Percentiles rank a stretch among this genome's conserved stretches.
These are phyloP conservation scores for Campoletis raptor DNA, from an alignment of 2,888 invertebrate species.

Conservation along the genomic window DNA sequence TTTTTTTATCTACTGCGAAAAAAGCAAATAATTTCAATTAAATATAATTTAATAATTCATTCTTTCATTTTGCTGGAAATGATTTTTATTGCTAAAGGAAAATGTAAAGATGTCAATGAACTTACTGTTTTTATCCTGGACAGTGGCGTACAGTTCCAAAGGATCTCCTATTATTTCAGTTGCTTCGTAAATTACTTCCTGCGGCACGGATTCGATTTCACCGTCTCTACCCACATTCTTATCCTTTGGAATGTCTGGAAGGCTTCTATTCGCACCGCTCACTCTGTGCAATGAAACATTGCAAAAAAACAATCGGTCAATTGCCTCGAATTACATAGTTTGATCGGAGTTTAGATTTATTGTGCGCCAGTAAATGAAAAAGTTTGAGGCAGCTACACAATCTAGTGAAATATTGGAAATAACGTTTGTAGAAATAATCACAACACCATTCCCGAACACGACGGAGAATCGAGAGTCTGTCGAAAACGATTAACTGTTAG, in stretches of 20 bases:
- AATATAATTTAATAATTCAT: not conserved
- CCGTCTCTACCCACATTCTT: conserved; percentile 86
- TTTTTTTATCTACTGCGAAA: conserved; percentile 73
- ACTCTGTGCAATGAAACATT: conserved; percentile 77
- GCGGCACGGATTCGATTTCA: conserved; percentile 75
- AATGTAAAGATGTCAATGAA: not conserved
- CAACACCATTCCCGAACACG: conserved; percentile 37
- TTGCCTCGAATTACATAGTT: not conserved
- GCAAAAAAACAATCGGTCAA: conserved; percentile 3
- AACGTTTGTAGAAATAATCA: conserved; percentile 16
- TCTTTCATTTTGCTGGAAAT: not conserved
- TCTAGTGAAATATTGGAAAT: conserved; percentile 11
- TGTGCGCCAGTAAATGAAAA: conserved; percentile 35
- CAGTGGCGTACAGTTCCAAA: conserved; percentile 94
- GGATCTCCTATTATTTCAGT: conserved; percentile 88
- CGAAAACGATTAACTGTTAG: not conserved
- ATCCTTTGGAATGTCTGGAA: conserved; percentile 93
- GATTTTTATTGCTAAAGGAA: not conserved
- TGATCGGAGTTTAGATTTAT: not conserved
- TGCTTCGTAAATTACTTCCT: conserved; percentile 82
- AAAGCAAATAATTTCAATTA: not conserved
- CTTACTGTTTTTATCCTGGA: conserved; percentile 86
- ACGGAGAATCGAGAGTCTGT: conserved; percentile 3
- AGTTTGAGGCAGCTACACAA: conserved; percentile 33
- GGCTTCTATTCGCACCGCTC: conserved; percentile 90